Base-by-base conservation (phyloP, 2,113 vertebrate genomes). In the Amblyopsis rosae region DNA sequence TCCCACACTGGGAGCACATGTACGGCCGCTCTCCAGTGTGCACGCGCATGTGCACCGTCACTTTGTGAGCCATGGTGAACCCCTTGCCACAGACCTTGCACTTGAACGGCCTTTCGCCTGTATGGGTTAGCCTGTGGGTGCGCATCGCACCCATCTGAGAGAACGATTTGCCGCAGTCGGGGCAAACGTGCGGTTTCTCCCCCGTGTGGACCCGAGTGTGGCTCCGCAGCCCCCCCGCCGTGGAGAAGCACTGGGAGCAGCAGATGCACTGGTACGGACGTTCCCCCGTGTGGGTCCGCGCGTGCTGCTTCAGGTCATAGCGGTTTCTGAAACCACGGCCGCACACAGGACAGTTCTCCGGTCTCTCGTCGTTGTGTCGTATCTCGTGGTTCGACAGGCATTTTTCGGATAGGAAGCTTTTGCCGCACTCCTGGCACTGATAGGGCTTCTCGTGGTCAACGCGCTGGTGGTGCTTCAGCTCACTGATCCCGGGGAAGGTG, bases 251-350 rank as follows among this genome's bases (percentile, higher is more conserved):
- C 80, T 90, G 89, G 0, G 84, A 85, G 3, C 90, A 91, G 76
- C 87, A 87, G 0, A 85, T 88, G 75, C 90, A 91, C 78, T 91
- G 89, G 59, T 89, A 91, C 0, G 90, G 90, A 0, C 90, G 87
- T 80, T 91, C 90, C 0, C 90, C 90, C 0, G 90, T 91, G 76
- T 91, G 90, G 1, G 86, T 90, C 49, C 89, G 90, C 89, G 88
- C 88, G 72, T 90, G 90, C 62, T 89, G 87, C 77, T 90, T 91
- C 63, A 91, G 26, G 67, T 91, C 89, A 11, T 87, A 90, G 70
- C 86, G 87, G 72, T 89, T 90, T 0, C 87, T 73, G 67, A 91
- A 91, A 66, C 87, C 86, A 0, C 88, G 87, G 5, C 86, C 85
- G 0, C 90, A 91, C 0, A 89, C 87, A 0, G 69, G 65, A 17